Percentiles rank a stretch among this genome's conserved stretches.
These are phyloP conservation scores for Theocolax elegans DNA, from an alignment of 1,140 invertebrate species.

Conservation along the genomic window DNA sequence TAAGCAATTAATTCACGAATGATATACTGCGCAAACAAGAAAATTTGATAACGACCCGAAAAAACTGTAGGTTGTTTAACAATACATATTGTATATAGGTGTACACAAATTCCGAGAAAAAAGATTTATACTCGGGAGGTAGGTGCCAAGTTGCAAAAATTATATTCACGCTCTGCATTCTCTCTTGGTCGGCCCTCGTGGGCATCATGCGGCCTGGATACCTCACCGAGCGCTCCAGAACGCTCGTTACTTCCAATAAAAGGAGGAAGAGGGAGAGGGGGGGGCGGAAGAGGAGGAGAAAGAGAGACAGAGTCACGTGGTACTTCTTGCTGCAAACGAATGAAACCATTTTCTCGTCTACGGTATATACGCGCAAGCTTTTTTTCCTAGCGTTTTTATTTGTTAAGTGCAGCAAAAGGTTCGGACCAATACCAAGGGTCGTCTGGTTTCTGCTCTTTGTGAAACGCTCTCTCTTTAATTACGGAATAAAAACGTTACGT, in stretches of 20 bases:
- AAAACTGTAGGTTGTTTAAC: too few relatives aligned
- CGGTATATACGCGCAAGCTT: not conserved
- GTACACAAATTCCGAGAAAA: too few relatives aligned
- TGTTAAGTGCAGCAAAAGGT: not conserved
- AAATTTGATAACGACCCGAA: too few relatives aligned
- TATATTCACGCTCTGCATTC: constrained; percentile 10
- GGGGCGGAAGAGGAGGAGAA: too few relatives aligned
- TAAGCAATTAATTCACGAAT: too few relatives aligned
- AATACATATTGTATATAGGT: not conserved
- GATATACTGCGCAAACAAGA: too few relatives aligned
- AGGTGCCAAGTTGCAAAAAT: constrained; percentile 7
- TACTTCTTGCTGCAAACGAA: not conserved
- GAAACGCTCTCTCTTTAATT: not conserved
- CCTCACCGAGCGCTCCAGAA: too few relatives aligned
- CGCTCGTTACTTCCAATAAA: constrained; percentile 21
- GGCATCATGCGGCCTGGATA: not conserved
- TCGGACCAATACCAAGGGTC: not conserved
- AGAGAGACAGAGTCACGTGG: too few relatives aligned
- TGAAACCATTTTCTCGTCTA: constrained; percentile 9
- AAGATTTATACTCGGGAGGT: not conserved
- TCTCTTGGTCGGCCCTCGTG: not conserved
- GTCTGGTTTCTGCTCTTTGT: not conserved
- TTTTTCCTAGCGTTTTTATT: not conserved
- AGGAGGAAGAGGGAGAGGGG: too few relatives aligned
- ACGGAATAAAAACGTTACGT: constrained; percentile 4